phyloP scores from a whole-genome alignment of 2,113 vertebrate species.

The Camelus bactrianus region DNA sequence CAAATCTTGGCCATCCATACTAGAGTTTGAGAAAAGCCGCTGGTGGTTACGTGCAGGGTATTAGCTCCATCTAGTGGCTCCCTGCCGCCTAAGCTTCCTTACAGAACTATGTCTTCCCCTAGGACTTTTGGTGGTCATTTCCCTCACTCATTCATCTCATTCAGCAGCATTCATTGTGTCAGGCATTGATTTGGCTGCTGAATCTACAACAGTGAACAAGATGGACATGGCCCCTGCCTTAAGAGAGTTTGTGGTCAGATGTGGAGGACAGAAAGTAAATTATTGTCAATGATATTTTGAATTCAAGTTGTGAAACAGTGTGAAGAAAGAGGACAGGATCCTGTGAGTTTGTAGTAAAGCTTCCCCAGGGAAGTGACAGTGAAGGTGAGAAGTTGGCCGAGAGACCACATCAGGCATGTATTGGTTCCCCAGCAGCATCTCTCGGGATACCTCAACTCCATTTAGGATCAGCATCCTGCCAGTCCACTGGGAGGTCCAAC shows the following conservation, averaged over 20 bases:
- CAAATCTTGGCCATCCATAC: neutral
- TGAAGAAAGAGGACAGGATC: neutral
- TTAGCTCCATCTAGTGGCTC: slow-evolving; percentile 61
- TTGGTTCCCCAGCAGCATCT: neutral
- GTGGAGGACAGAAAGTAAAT: neutral
- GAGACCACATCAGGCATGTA: neutral
- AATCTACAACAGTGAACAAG: neutral
- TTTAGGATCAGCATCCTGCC: neutral
- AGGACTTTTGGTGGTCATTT: neutral
- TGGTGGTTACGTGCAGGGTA: neutral
- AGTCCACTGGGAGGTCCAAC: fast-evolving
- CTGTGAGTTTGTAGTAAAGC: neutral
- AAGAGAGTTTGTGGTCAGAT: neutral
- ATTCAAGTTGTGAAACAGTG: neutral
- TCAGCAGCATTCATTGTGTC: neutral
- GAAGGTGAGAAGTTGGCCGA: neutral
- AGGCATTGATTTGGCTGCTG: neutral
- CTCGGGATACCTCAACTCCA: neutral
- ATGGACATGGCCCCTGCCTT: neutral
- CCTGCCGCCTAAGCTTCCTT: neutral
- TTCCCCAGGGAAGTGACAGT: neutral
- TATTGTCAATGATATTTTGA: neutral
- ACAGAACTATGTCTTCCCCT: neutral
- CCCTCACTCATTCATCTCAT: neutral
- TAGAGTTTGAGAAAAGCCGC: neutral